phyloP scores from a whole-genome alignment of 2,888 invertebrate genomes.

The Encarsia formosa region DNA sequence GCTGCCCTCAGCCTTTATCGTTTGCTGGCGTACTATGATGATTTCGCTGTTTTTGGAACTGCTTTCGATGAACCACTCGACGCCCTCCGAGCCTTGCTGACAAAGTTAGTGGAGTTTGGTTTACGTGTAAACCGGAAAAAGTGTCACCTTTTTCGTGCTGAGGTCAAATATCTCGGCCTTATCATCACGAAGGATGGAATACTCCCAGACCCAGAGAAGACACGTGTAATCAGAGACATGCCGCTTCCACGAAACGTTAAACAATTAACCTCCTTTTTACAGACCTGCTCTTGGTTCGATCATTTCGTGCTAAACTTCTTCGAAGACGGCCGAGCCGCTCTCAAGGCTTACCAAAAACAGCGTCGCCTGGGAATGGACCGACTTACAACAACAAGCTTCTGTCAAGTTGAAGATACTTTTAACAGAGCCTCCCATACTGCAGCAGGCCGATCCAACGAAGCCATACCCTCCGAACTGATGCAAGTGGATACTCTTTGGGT shows the following conservation, averaged over 20 bases:
- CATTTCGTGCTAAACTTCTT: neutral
- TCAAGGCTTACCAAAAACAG: neutral
- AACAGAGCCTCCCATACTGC: neutral
- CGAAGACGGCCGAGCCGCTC: too few relatives aligned
- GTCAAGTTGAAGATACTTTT: neutral
- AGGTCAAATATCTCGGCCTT: neutral
- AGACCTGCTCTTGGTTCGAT: neutral
- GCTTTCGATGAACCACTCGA: neutral
- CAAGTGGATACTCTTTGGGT: constrained; percentile 34
- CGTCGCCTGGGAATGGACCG: neutral
- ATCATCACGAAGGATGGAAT: neutral
- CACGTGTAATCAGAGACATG: neutral
- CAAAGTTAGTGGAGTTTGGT: neutral
- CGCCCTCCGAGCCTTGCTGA: neutral
- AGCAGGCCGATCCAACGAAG: neutral
- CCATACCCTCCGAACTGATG: constrained; percentile 17
- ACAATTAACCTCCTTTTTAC: neutral
- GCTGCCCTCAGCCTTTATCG: neutral
- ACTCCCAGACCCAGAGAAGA: neutral
- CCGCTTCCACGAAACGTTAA: neutral
- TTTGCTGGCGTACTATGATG: neutral
- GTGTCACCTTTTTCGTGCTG: neutral
- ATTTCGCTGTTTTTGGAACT: neutral
- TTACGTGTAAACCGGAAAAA: neutral
- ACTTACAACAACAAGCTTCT: neutral